Percentiles rank a stretch among this genome's conserved stretches.
phyloP scores from a whole-genome alignment of 2,113 vertebrate genomes.

The Heteronetta atricapilla region DNA sequence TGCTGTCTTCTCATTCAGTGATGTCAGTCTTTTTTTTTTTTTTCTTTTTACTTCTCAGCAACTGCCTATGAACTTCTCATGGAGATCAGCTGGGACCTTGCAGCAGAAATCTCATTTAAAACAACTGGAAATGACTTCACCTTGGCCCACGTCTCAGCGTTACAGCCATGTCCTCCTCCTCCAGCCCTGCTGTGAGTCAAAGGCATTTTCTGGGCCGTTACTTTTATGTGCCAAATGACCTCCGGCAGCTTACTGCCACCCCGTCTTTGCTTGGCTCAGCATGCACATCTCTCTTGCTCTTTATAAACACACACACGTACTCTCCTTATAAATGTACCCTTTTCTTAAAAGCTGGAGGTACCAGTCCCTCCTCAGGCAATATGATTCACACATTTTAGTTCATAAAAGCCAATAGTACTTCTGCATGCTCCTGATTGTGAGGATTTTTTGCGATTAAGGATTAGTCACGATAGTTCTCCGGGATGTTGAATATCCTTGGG shows the following conservation, averaged over 20 bases:
- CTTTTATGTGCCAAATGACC: background rate
- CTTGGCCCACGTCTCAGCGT: background rate
- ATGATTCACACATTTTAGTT: background rate
- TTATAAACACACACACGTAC: background rate
- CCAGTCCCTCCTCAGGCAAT: background rate
- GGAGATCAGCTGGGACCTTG: background rate
- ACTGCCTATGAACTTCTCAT: background rate
- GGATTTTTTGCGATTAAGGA: background rate
- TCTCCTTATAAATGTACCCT: background rate
- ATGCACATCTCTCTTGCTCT: background rate
- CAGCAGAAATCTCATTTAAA: conserved; percentile 14
- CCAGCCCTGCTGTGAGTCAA: conserved; percentile 7
- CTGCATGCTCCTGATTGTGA: background rate
- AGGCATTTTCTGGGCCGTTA: background rate
- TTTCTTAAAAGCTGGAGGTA: background rate
- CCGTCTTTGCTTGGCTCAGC: background rate
- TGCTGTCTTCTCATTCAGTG: background rate
- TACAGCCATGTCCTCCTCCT: background rate
- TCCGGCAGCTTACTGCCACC: background rate
- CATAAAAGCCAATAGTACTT: background rate
- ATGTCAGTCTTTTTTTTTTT: background rate
- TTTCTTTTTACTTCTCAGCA: background rate
- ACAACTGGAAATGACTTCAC: conserved; percentile 1
- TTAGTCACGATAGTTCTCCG: too few relatives aligned
- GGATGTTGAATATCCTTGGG: too few relatives aligned